These are phyloP conservation scores for Aleiodes leptofemur DNA, from an alignment of 2,888 invertebrate genomes.

Conservation along the genomic window DNA sequence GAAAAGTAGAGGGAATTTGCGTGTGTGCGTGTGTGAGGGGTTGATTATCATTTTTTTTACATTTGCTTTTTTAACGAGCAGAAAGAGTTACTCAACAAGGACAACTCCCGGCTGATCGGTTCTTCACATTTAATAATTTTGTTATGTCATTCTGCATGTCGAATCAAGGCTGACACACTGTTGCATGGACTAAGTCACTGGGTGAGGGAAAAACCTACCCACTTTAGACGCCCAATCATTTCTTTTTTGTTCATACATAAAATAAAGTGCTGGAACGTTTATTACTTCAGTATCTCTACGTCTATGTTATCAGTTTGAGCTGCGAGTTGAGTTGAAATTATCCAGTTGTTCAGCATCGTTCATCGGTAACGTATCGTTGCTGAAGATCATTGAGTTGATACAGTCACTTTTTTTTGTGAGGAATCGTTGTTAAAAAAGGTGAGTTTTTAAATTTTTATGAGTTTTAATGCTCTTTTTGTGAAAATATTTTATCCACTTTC, in stretches of 20 bases:
- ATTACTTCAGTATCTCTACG: conserved; percentile 63
- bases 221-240: conserved; percentile 56
- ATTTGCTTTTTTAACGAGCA: conserved; percentile 4
- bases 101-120: conserved; percentile 33
- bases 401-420: conserved; percentile 10
- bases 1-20: conserved; percentile 20
- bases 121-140: conserved; percentile 45
- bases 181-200: conserved; percentile 40
- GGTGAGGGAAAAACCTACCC: conserved; percentile 66
- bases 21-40: not conserved
- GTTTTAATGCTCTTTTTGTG: too few relatives aligned
- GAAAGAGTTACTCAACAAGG: conserved; percentile 18
- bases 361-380: conserved; percentile 30
- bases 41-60: conserved; percentile 5
- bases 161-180: conserved; percentile 44
- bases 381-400: not conserved
- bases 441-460: conserved; percentile 11
- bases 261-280: conserved; percentile 63
- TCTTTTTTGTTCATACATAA: conserved; percentile 63
- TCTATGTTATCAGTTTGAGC: conserved; percentile 58
- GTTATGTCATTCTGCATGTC: conserved; percentile 43
- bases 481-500: too few relatives aligned
- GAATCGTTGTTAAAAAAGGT: conserved; percentile 2
- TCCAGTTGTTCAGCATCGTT: conserved; percentile 47
- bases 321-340: conserved; percentile 38